Evolutionary conservation across 2,888 invertebrate genomes (phyloP).

Genomic region (Hyalella azteca): DNA sequence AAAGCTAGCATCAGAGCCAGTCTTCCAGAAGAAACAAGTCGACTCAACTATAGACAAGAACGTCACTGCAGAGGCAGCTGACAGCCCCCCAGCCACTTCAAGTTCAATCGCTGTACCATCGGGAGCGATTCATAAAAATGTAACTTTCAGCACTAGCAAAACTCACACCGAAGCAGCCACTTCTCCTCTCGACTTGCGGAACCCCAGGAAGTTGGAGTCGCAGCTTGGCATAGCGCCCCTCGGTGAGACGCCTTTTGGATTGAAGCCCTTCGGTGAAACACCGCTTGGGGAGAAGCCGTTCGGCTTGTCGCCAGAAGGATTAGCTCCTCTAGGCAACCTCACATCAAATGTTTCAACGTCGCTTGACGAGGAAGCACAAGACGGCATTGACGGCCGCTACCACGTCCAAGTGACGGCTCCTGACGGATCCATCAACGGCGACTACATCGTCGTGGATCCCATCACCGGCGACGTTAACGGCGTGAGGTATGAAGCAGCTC

Average conservation of each 20-base stretch:
- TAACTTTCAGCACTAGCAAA: conserved; percentile 33
- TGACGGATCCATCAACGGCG: conserved; percentile 40
- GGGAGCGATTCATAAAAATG: neutral
- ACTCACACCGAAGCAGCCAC: conserved; percentile 8
- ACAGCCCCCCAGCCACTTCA: neutral
- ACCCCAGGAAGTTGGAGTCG: conserved; percentile 2
- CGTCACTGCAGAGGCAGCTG: no score
- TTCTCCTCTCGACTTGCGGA: neutral
- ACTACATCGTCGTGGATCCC: conserved; percentile 40
- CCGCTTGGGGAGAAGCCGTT: conserved; percentile 35
- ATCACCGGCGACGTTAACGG: conserved; percentile 37
- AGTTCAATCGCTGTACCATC: neutral
- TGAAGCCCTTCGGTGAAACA: conserved; percentile 33
- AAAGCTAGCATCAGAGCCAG: no score
- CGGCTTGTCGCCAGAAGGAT: conserved; percentile 31
- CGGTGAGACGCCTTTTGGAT: conserved; percentile 27
- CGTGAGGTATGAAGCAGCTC: conserved; percentile 36
- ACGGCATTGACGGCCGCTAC: conserved; percentile 35
- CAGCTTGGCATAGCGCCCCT: conserved; percentile 33
- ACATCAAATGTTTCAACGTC: neutral
- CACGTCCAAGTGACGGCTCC: conserved; percentile 40
- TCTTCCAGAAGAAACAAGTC: no score
- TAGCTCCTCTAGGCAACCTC: conserved; percentile 20
- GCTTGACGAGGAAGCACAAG: conserved; percentile 13
- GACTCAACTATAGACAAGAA: no score